Percentiles rank a stretch among this genome's conserved stretches.
These are phyloP conservation scores for Ptyas mucosa DNA, from an alignment of 2,113 vertebrate species.

Conservation along the genomic window DNA sequence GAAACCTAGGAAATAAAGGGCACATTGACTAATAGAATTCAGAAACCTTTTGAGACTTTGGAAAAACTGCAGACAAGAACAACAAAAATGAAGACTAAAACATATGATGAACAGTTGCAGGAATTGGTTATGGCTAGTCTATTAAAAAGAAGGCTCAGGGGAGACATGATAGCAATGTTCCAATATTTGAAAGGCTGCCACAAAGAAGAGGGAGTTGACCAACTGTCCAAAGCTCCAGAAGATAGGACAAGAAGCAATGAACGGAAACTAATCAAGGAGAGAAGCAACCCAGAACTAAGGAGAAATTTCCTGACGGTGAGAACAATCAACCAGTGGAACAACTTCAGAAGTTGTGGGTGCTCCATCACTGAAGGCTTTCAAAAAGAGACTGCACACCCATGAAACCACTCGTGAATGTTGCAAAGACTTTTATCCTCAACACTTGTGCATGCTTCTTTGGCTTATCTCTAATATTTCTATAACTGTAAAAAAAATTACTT, in stretches of 20 bases:
- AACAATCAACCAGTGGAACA: not conserved
- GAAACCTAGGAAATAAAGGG: not conserved
- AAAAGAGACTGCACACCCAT: not conserved
- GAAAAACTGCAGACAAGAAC: not conserved
- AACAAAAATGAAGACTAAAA: not conserved
- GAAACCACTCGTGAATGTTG: slow-evolving; percentile 17
- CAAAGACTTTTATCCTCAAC: slow-evolving; percentile 42
- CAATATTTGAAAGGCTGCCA: not conserved
- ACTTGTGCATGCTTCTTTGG: slow-evolving; percentile 63
- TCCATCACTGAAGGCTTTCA: not conserved
- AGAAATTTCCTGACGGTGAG: not conserved
- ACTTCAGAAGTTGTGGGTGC: not conserved
- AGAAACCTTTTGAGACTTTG: not conserved
- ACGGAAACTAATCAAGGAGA: not conserved
- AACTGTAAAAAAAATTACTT: slow-evolving; percentile 61
- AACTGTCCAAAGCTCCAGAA: not conserved
- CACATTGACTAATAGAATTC: not conserved
- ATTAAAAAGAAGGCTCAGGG: not conserved
- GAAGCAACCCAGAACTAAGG: not conserved
- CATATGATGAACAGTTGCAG: not conserved
- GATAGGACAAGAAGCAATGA: not conserved
- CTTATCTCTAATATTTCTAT: slow-evolving; percentile 55
- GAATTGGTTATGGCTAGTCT: not conserved
- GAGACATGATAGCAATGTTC: not conserved
- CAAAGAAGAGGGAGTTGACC: not conserved